These are phyloP conservation scores for Plodia interpunctella DNA, from an alignment of 1,140 invertebrate species.

Conservation along the genomic window DNA sequence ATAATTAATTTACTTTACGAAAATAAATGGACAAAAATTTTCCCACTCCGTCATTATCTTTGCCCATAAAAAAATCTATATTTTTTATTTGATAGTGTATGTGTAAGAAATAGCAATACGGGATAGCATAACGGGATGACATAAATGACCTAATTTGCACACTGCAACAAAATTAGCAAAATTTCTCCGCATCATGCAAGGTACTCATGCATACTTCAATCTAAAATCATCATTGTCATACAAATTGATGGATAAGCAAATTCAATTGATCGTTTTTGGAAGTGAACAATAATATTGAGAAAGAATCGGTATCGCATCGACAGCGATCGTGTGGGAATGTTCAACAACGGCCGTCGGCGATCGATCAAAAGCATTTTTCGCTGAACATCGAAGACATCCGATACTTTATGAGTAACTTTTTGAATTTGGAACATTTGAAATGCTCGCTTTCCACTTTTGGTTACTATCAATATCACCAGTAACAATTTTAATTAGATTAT, in stretches of 20 bases:
- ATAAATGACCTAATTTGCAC: no score
- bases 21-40: no score
- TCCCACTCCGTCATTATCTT: no score
- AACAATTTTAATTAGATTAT: no score
- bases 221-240: slow-evolving; percentile 17
- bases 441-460: slow-evolving; percentile 34
- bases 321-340: slow-evolving; percentile 68
- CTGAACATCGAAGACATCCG: slow-evolving; percentile 53
- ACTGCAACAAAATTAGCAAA: no score
- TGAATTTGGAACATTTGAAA: slow-evolving; percentile 33
- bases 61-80: no score
- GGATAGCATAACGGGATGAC: no score
- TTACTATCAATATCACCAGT: slow-evolving; percentile 20
- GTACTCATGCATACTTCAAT: slow-evolving; percentile 6
- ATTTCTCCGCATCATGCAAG: background rate
- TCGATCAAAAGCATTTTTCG: slow-evolving; percentile 60
- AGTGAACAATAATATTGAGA: slow-evolving; percentile 50
- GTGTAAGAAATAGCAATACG: no score
- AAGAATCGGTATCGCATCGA: slow-evolving; percentile 37
- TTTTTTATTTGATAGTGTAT: no score
- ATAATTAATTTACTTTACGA: no score
- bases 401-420: slow-evolving; percentile 41
- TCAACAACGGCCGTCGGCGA: slow-evolving; percentile 57
- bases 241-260: slow-evolving; percentile 15
- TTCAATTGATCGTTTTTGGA: slow-evolving; percentile 51